Evolutionary conservation across 2,888 invertebrate species (phyloP).

Genomic region (Rotaria macrura): DNA sequence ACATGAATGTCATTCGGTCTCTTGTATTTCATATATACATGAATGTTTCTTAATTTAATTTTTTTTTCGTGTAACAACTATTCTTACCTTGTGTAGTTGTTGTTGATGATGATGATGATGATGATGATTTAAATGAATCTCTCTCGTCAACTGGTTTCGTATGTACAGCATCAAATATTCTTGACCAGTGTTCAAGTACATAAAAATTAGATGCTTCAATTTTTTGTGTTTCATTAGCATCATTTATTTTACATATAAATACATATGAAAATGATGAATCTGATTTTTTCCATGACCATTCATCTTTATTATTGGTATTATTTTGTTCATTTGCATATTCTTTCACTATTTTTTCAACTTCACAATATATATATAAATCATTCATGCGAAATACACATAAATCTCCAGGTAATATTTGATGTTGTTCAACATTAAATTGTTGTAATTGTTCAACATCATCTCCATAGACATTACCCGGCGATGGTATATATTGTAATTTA

Average conservation of each 20-base stretch:
- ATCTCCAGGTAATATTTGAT: conserved; percentile 29
- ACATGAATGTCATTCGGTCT: background rate
- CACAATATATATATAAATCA: conserved; percentile 28
- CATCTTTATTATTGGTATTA: background rate
- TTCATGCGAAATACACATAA: conserved; percentile 28
- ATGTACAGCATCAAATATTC: conserved; percentile 32
- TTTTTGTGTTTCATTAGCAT: conserved; percentile 1
- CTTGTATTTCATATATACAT: background rate
- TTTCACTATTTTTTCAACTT: conserved; percentile 23
- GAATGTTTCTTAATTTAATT: too few relatives aligned
- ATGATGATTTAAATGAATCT: conserved; percentile 28
- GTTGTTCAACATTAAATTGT: conserved; percentile 23
- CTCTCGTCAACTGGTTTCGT: conserved; percentile 28
- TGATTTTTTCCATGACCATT: background rate
- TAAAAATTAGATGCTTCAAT: conserved; percentile 26
- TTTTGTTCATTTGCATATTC: background rate
- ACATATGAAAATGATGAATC: background rate
- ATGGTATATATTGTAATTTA: conserved; percentile 33
- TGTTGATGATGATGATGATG: background rate
- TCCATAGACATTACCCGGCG: conserved; percentile 31
- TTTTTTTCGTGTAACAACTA: background rate
- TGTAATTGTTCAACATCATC: conserved; percentile 31
- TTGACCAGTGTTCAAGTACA: conserved; percentile 34
- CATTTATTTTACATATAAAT: conserved; percentile 21
- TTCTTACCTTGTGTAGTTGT: background rate